Percentiles rank a stretch among this genome's conserved stretches.
Evolutionary conservation across 1,140 invertebrate genomes (phyloP).

Genomic region (Drosophila erecta): DNA sequence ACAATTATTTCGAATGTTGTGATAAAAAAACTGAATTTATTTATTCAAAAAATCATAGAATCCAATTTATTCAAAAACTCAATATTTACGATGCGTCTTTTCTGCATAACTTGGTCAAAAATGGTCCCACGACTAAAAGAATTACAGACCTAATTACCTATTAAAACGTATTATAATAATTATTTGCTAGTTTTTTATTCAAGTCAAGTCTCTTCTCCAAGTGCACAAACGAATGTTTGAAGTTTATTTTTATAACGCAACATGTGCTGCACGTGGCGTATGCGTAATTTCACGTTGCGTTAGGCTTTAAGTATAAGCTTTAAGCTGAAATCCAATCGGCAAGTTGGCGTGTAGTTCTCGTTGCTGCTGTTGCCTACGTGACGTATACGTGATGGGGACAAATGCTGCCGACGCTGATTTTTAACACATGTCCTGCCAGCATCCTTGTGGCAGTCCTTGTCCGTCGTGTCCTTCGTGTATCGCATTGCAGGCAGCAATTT

Average conservation of each 20-base stretch:
- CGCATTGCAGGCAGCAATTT: constrained; percentile 79
- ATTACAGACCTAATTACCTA: too few relatives aligned
- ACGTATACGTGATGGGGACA: constrained; percentile 77
- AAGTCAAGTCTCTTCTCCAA: constrained; percentile 1
- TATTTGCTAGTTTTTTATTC: too few relatives aligned
- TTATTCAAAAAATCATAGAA: too few relatives aligned
- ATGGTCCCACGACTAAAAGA: too few relatives aligned
- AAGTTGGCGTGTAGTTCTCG: constrained; percentile 51
- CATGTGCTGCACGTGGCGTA: constrained; percentile 46
- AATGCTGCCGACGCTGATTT: constrained; percentile 72
- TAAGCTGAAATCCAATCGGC: constrained; percentile 65
- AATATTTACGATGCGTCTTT: too few relatives aligned
- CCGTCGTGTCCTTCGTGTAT: constrained; percentile 40
- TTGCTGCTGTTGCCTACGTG: constrained; percentile 34
- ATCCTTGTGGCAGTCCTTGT: constrained; percentile 12
- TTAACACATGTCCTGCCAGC: constrained; percentile 52
- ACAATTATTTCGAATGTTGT: too few relatives aligned
- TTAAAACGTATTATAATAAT: not conserved
- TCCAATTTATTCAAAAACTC: too few relatives aligned
- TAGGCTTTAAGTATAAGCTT: constrained; percentile 39
- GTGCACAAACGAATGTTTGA: constrained; percentile 41
- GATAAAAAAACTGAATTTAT: too few relatives aligned
- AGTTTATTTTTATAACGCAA: constrained; percentile 35
- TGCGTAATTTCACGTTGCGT: constrained; percentile 36
- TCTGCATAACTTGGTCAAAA: too few relatives aligned